Percentiles rank a stretch among this genome's conserved stretches.
Conservation (phyloP, 2,113 vertebrate genomes). For the Lamprologus ornatipinnis region DNA sequence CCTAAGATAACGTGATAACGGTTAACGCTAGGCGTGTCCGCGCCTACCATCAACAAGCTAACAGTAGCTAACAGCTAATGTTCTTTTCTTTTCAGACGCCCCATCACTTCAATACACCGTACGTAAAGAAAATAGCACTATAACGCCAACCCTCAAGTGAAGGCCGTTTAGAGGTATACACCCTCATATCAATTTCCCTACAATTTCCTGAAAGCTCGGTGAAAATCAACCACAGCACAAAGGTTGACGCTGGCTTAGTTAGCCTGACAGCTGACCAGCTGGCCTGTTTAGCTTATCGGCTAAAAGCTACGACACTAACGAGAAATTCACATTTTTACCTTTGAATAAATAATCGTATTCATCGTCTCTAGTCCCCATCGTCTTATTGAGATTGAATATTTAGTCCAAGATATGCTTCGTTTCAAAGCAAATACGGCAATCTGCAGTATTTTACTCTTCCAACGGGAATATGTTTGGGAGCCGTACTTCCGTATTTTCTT, state of each 20-base stretch:
- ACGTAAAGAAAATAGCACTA: rapidly evolving
- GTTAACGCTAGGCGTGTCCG: conserved; percentile 47
- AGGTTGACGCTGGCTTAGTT: conserved; percentile 27
- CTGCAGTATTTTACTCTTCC: conserved; percentile 6
- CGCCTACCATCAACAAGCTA: conserved; percentile 31
- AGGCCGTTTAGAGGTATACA: rapidly evolving
- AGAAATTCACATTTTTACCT: conserved; percentile 69
- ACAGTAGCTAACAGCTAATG: neutral
- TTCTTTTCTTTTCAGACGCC: neutral
- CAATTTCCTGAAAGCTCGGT: neutral
- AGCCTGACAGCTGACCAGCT: conserved; percentile 28
- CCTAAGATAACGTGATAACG: neutral
- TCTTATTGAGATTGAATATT: neutral
- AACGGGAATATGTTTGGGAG: conserved; percentile 50
- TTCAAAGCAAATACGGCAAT: neutral
- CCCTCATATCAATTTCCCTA: neutral
- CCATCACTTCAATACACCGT: no score
- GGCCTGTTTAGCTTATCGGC: conserved; percentile 20
- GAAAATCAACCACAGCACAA: conserved; percentile 18
- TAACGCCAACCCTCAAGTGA: rapidly evolving
- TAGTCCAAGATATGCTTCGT: neutral
- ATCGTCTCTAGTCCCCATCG: conserved; percentile 93
- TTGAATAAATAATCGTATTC: conserved; percentile 98
- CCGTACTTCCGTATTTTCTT: conserved; percentile 45
- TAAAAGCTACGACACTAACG: neutral